Base-by-base conservation (phyloP, 2,113 vertebrate genomes). In the Takifugu bimaculatus region DNA sequence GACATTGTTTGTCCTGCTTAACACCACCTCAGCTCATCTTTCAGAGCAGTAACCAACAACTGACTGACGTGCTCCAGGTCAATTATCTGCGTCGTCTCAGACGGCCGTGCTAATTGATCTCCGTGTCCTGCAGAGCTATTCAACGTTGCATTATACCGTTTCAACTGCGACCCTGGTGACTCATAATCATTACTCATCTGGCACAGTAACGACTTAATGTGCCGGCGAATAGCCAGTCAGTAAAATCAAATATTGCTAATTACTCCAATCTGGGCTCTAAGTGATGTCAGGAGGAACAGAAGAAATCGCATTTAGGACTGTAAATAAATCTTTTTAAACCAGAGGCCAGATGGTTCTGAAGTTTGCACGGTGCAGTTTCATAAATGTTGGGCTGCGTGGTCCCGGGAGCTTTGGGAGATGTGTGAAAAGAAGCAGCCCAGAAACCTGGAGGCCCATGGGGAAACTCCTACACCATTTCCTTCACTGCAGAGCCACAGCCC, bases 391-490 rank as follows among this genome's bases (percentile, higher is more conserved):
- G 48, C 14, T 50, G 48, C 15, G 3, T n/a, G 5, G 2, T 20
- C 20, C 4, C 20, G 25, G 48, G 20, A 7, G 25, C 10, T 20
- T 9, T 50, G 15, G 26, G 50, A 3, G 3, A 26, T 50, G 4
- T 29, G 44, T 12, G n/a, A 48, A 32, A 54, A 26, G 50, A n/a
- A 35, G 50, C 20, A 14, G 20, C 20, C 26, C 1, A 49, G 29
- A 56, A 56, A 54, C 55, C 70, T 62, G 68, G 57, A 50, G 57
- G 42, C 70, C 75, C 65, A 54, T 25, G 25, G 70, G 76, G 47
- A 57, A 74, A 83, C 83, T 68, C 78, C 74, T 72, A 80, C 78
- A 72, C 67, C 14, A 14, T 43, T 65, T 44, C 45, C 50, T 60
- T 62, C 72, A 72, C 66, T 66, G 60, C 52, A 60, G 53, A 27